These are phyloP conservation scores for Augochlorella aurata DNA, from an alignment of 2,888 invertebrate genomes.

Conservation along the genomic window DNA sequence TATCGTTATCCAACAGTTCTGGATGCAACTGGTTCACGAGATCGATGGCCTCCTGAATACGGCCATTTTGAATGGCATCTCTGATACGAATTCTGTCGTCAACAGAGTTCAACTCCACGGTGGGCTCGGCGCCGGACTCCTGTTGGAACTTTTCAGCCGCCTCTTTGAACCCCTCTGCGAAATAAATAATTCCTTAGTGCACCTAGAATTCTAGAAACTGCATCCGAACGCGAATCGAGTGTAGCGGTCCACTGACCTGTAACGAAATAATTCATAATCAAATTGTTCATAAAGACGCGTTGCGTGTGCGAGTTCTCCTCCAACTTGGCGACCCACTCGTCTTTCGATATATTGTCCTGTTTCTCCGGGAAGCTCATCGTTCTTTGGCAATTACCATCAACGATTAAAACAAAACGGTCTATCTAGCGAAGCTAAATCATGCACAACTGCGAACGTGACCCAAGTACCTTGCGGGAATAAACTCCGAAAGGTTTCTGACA, in stretches of 20 bases:
- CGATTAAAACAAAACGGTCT: neutral
- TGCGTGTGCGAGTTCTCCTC: constrained; percentile 91
- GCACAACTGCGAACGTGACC: neutral
- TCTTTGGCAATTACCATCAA: constrained; percentile 38
- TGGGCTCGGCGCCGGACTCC: constrained; percentile 93
- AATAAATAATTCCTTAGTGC: neutral
- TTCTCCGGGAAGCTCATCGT: constrained; percentile 83
- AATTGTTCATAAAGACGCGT: constrained; percentile 96
- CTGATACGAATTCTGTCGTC: constrained; percentile 96
- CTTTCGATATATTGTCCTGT: constrained; percentile 84
- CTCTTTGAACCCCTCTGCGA: constrained; percentile 95
- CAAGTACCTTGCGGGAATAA: neutral
- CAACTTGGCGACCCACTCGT: constrained; percentile 89
- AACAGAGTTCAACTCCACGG: constrained; percentile 91
- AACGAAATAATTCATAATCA: constrained; percentile 99
- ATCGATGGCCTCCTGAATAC: constrained; percentile 95
- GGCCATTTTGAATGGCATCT: constrained; percentile 95
- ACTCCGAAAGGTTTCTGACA: constrained; percentile 35
- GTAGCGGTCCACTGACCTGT: constrained; percentile 87
- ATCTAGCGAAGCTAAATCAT: neutral
- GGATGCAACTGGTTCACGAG: constrained; percentile 97
- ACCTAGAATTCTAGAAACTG: neutral
- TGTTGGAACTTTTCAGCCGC: constrained; percentile 98
- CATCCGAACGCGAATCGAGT: neutral
- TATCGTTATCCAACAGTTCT: constrained; percentile 96